Conservation (phyloP, 53 echinoderm and acorn worm species). For the Antedon mediterranea region DNA sequence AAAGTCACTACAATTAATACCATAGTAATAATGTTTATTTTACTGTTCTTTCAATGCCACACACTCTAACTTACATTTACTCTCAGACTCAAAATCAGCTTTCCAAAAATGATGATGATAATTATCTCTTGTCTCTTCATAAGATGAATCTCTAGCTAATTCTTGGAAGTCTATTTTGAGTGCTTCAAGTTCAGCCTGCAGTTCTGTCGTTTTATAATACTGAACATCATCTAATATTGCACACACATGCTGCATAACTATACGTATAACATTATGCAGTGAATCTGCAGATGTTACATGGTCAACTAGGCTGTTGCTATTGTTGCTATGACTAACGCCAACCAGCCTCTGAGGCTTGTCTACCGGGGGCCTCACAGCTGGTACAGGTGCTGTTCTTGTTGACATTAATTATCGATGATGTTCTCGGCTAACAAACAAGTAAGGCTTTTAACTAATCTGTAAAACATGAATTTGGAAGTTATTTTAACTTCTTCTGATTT, state of each 20-base stretch:
- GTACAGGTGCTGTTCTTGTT: slow-evolving; percentile 53
- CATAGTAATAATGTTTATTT: too few relatives aligned
- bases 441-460: too few relatives aligned
- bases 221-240: slow-evolving; percentile 46
- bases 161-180: slow-evolving; percentile 66
- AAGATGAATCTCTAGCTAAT: slow-evolving; percentile 60
- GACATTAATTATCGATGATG: too few relatives aligned
- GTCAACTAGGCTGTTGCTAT: slow-evolving; percentile 76
- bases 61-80: slow-evolving; percentile 54
- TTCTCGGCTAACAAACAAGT: too few relatives aligned
- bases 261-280: slow-evolving; percentile 44
- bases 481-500: too few relatives aligned
- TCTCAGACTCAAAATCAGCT: slow-evolving; percentile 85
- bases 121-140: slow-evolving; percentile 78
- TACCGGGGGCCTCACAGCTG: slow-evolving; percentile 89
- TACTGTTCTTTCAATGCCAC: too few relatives aligned
- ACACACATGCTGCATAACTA: slow-evolving; percentile 75
- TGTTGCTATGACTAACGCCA: slow-evolving; percentile 94
- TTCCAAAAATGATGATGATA: slow-evolving; percentile 88
- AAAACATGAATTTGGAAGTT: too few relatives aligned
- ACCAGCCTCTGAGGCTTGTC: slow-evolving; percentile 93
- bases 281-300: slow-evolving; percentile 61
- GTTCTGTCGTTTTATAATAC: slow-evolving; percentile 59
- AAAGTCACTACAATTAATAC: too few relatives aligned
- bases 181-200: slow-evolving; percentile 54